Evolutionary conservation across 2,888 invertebrate genomes (phyloP), one percentile per base, ranked within the genome.

Genomic region (Chymomyza fuscimana): DNA sequence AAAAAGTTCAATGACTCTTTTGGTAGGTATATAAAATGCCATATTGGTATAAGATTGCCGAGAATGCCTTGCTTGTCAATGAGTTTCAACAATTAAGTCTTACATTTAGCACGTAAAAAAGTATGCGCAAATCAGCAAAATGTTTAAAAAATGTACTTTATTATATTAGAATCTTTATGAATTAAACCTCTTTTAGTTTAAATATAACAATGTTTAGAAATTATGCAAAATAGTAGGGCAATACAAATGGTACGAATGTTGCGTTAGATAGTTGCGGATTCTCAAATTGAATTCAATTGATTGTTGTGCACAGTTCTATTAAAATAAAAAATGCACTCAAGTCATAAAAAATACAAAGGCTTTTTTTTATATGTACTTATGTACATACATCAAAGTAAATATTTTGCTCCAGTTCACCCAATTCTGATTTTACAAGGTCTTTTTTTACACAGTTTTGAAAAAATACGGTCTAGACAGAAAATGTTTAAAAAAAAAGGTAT

Each of bases 1-100:
- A 50, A 15, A 15, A 40, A 22, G 63, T 63, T 63, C 51, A 51
- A 25, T 63, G 63, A 63, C 63, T 63, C 40, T 12, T 12, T 46
- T 12, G 40, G 10, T 19, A 15, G 40, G 10, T 19, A 15, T 54
- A n/a, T 9, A 5, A 1, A 7, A 52, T 52, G 4, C 1, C 19
- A 54, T 32, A 29, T 59, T 59, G 16, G 19, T 59, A 12, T 19
- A 59, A 15, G 32, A 29, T 59, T 32, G 59, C 22, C 22, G 22
- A 32, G n/a, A 25, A 46, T 46, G 12, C 40, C 3, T 12, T 12
- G 12, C 4, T 46, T 51, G 29, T 25, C 29, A 58, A 58, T 58
- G 58, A 22, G 46, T 22, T 6, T 61, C 10, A n/a, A 36, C 40
- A 19, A 52, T 56, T 40, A 10, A 64, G 36, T 64, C 16, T 16